Percentiles rank a stretch among this genome's conserved stretches.
Evolutionary conservation across 2,888 invertebrate genomes (phyloP).

Genomic region (Aphelenchoides bicaudatus): DNA sequence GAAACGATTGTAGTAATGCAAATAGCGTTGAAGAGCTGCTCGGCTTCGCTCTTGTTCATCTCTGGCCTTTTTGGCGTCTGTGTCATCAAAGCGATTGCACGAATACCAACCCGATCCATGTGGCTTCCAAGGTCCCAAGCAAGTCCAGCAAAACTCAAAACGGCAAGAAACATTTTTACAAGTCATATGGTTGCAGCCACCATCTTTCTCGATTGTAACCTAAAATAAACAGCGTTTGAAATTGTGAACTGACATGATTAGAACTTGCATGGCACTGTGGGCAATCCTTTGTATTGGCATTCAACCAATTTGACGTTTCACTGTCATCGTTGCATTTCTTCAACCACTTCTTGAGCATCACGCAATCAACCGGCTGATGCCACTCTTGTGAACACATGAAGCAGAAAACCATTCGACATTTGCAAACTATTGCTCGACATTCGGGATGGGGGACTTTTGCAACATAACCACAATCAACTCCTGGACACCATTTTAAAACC

Average conservation of each 20-base stretch:
- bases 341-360: constrained; percentile 85
- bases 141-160: constrained; percentile 98
- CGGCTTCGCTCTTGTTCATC: constrained; percentile 78
- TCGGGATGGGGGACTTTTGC: constrained; percentile 79
- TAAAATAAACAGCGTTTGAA: constrained; percentile 12
- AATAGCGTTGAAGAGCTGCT: constrained; percentile 87
- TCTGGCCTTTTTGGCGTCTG: constrained; percentile 89
- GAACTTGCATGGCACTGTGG: constrained; percentile 81
- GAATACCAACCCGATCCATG: constrained; percentile 70
- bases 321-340: constrained; percentile 99
- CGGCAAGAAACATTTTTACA: constrained; percentile 97
- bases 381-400: constrained; percentile 68
- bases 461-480: constrained; percentile 92
- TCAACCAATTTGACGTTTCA: constrained; percentile 98
- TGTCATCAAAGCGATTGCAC: constrained; percentile 88
- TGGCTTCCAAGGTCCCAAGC: constrained; percentile 96
- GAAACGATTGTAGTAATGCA: constrained; percentile 97
- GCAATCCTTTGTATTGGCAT: constrained; percentile 97
- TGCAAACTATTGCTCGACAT: constrained; percentile 79
- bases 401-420: constrained; percentile 87
- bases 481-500: constrained; percentile 93
- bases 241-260: neutral
- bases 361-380: constrained; percentile 95
- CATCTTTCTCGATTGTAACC: constrained; percentile 40
- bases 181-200: constrained; percentile 96